Evolutionary conservation across 2,797 vertebrate species (phyloP), one percentile per base, ranked within the genome.

Genomic region (Sebastes melanostomus): DNA sequence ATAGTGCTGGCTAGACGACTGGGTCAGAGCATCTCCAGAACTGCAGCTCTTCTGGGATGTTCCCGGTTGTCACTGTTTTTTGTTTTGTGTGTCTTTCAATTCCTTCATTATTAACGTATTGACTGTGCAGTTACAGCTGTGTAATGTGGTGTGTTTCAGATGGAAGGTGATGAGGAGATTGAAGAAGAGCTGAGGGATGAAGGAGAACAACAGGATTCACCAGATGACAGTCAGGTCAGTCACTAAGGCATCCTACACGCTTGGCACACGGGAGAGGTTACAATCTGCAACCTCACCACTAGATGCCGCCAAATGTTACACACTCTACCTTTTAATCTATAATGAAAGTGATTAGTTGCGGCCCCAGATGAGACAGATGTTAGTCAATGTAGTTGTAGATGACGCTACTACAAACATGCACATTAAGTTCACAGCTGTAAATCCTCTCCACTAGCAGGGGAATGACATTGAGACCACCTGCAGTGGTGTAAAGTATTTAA

Each of bases 101-200:
- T 4, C 0, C n/a, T 10, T 67, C 12, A 22, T 27, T 22, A 0
- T 58, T 22, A n/a, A 18, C 2, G 2, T 62, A 34, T 58, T 8
- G 32, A 8, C 9, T 63, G 14, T 55, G 16, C 3, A 27, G 42
- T 42, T 38, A 50, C 14, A 65, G 29, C 14, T 75, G 34, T 78
- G 69, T 50, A 0, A 66, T 46, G 3, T 61, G 27, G 2, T 55
- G 20, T 80, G 22, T 82, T 88, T 68, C 91, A 99, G 98, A 96
- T 97, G 91, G 97, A 98, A 82, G 95, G 94, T 50, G 97, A 98
- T 82, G 97, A 97, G 75, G 97, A 96, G 78, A 95, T 96, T 27
- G 97, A 97, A 52, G 96, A 94, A 72, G 97, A 98, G 69, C 91
- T 96, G 27, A 96, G 97, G 78, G 87, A 96, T 54, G 96, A 96